phyloP scores from a whole-genome alignment of 2,797 vertebrate genomes.

The Neopelma chrysocephalum region DNA sequence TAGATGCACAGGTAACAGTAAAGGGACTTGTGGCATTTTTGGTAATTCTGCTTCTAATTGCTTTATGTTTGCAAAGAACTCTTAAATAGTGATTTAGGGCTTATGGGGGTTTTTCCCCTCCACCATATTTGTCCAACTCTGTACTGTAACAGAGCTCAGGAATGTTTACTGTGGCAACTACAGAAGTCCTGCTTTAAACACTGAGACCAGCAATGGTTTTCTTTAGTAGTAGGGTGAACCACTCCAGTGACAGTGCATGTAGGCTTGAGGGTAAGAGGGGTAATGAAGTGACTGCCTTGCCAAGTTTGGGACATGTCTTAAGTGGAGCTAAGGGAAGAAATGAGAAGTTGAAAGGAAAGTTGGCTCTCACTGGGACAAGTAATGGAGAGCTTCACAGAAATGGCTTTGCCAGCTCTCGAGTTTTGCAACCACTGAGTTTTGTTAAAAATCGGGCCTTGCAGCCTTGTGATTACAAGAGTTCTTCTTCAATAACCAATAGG shows the following conservation, averaged over 20 bases:
- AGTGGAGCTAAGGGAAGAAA: background rate
- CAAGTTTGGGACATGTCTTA: background rate
- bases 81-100: background rate
- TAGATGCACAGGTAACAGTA: constrained; percentile 69
- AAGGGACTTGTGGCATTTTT: constrained; percentile 47
- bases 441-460: constrained; percentile 1
- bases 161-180: background rate
- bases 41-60: constrained; percentile 21
- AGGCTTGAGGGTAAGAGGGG: background rate
- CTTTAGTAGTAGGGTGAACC: background rate
- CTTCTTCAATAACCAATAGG: background rate
- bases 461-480: background rate
- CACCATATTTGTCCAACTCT: background rate
- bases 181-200: background rate
- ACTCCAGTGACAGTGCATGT: background rate
- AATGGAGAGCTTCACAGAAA: constrained; percentile 4
- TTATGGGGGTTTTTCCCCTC: background rate
- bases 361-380: background rate
- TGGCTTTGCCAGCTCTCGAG: background rate
- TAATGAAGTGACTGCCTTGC: background rate
- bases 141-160: background rate
- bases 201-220: background rate
- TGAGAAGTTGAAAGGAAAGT: constrained; percentile 23
- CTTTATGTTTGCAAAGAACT: constrained; percentile 2
- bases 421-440: background rate